Conservation (phyloP, 1,140 invertebrate genomes). For the Xylocopa sonorina region DNA sequence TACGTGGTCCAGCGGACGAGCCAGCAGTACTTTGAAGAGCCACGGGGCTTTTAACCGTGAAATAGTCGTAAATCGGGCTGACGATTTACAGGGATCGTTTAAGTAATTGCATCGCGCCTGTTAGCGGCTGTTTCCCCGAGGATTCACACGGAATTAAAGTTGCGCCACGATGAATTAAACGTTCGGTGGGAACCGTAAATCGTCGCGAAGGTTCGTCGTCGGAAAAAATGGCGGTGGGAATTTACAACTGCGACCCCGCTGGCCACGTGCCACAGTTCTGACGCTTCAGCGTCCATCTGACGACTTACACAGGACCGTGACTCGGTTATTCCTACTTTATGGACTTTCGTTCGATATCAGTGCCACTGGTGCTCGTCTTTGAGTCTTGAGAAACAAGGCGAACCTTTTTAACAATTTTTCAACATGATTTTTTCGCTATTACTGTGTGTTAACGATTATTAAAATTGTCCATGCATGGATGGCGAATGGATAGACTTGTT, state of each 20-base stretch:
- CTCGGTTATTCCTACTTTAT: background rate
- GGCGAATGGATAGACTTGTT: too few species aligned
- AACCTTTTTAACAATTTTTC: background rate
- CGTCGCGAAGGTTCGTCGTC: background rate
- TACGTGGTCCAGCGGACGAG: too few species aligned
- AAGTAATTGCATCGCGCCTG: background rate
- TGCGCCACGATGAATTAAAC: constrained; percentile 11
- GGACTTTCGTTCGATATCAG: background rate
- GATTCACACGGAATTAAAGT: constrained; percentile 34
- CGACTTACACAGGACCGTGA: background rate
- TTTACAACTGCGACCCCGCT: constrained; percentile 50
- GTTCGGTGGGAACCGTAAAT: background rate
- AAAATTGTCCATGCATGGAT: too few species aligned
- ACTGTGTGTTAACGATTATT: too few species aligned
- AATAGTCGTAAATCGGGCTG: background rate
- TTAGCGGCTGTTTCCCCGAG: background rate
- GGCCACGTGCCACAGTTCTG: constrained; percentile 35
- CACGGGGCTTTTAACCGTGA: background rate
- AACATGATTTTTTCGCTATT: background rate
- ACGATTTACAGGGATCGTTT: background rate
- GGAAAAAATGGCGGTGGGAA: background rate
- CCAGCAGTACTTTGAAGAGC: background rate
- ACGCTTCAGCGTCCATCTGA: background rate
- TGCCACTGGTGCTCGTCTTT: background rate
- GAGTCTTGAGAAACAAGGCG: background rate